Conservation (phyloP, 30 jellyfish, hydroid and myxozoan genomes). For the Euphysa ruthae region DNA sequence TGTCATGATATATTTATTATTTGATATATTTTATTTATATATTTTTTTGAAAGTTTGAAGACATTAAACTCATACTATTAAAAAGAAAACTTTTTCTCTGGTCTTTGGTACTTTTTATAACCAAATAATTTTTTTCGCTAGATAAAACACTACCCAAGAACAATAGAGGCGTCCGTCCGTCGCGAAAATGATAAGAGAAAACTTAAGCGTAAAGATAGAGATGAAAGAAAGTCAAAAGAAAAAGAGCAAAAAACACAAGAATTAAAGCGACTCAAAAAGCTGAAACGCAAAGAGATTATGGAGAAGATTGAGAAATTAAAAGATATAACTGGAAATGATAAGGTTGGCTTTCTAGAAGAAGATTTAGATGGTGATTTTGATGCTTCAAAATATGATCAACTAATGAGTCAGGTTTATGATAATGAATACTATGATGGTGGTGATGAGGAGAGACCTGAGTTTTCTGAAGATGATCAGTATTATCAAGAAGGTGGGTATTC, state of each 20-base stretch:
- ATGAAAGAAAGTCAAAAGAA: constrained; percentile 75
- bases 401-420: constrained; percentile 63
- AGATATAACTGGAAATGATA: constrained; percentile 90
- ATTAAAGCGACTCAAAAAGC: constrained; percentile 56
- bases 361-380: constrained; percentile 93
- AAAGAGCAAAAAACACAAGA: constrained; percentile 71
- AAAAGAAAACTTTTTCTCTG: too few relatives aligned
- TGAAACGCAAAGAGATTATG: constrained; percentile 86
- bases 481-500: constrained; percentile 1
- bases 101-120: too few relatives aligned
- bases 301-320: constrained; percentile 71
- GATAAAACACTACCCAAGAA: constrained; percentile 82
- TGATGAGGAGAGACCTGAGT: constrained; percentile 59
- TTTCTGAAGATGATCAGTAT: constrained; percentile 49
- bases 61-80: too few relatives aligned
- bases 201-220: constrained; percentile 64
- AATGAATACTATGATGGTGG: constrained; percentile 62
- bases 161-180: constrained; percentile 70
- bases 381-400: constrained; percentile 62
- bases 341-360: constrained; percentile 89
- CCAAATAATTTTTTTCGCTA: too few relatives aligned
- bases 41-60: too few relatives aligned
- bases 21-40: too few relatives aligned
- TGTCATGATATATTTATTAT: too few relatives aligned
- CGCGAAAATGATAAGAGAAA: constrained; percentile 67